A percentile compares a stretch with the other conserved stretches of the same genome.
Conservation (phyloP, 1,140 invertebrate genomes). For the Epicauta chinensis region DNA sequence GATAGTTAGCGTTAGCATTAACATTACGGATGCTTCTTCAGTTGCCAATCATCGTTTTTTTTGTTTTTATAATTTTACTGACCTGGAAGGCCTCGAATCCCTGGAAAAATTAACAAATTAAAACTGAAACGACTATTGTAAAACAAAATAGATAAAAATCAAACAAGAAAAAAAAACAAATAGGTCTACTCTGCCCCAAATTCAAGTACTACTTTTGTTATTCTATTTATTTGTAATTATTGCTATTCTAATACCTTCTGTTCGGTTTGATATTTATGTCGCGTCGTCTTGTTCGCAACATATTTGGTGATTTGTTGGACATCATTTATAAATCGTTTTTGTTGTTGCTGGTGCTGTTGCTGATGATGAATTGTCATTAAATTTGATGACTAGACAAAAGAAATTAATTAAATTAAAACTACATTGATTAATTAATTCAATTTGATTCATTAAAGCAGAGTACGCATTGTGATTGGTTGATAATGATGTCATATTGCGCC, state of each 20-base stretch:
- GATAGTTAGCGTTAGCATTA: no score
- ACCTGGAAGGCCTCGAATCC: slow-evolving; percentile 23
- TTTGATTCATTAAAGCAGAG: no score
- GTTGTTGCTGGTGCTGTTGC: not conserved
- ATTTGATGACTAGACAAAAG: no score
- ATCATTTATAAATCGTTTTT: not conserved
- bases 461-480: no score
- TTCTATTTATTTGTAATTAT: no score
- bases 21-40: no score
- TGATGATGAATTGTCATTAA: not conserved
- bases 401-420: no score
- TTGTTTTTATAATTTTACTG: not conserved
- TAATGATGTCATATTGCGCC: no score
- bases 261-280: slow-evolving; percentile 63
- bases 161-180: not conserved
- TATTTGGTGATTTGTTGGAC: slow-evolving; percentile 34
- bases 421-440: no score
- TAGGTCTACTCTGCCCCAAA: no score
- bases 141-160: not conserved
- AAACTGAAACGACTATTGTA: not conserved
- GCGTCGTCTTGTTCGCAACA: slow-evolving; percentile 56
- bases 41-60: no score
- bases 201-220: no score
- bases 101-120: slow-evolving; percentile 23
- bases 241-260: slow-evolving; percentile 44